These are phyloP conservation scores for Numida meleagris DNA, from an alignment of 2,113 vertebrate species.

Conservation along the genomic window DNA sequence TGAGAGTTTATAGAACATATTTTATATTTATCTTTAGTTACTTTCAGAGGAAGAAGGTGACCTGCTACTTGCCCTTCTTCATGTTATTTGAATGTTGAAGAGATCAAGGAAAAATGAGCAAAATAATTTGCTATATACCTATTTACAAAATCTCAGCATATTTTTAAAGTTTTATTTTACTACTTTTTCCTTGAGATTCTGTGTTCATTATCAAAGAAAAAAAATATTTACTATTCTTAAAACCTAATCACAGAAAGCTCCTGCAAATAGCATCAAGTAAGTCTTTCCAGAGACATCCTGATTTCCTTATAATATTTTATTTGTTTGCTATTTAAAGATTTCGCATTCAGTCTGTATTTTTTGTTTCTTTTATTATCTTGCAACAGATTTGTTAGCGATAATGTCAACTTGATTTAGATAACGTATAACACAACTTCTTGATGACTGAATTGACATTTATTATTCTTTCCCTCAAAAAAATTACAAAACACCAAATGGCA, in stretches of 20 bases:
- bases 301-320: neutral
- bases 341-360: neutral
- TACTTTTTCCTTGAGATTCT: neutral
- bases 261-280: neutral
- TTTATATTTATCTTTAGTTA: conserved; percentile 32
- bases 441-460: neutral
- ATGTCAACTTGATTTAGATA: neutral
- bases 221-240: neutral
- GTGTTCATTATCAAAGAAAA: neutral
- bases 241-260: neutral
- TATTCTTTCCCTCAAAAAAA: neutral
- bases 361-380: neutral
- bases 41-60: neutral
- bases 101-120: neutral
- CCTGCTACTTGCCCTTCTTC: neutral
- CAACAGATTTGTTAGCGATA: neutral
- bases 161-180: neutral
- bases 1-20: neutral
- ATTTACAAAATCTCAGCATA: neutral
- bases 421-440: neutral
- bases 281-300: neutral
- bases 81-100: neutral
- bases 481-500: neutral
- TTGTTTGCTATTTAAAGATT: neutral
- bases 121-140: conserved; percentile 1